Evolutionary conservation across 1,140 invertebrate genomes (phyloP), one percentile per base, ranked within the genome.

Genomic region (Trachymyrmex septentrionalis): DNA sequence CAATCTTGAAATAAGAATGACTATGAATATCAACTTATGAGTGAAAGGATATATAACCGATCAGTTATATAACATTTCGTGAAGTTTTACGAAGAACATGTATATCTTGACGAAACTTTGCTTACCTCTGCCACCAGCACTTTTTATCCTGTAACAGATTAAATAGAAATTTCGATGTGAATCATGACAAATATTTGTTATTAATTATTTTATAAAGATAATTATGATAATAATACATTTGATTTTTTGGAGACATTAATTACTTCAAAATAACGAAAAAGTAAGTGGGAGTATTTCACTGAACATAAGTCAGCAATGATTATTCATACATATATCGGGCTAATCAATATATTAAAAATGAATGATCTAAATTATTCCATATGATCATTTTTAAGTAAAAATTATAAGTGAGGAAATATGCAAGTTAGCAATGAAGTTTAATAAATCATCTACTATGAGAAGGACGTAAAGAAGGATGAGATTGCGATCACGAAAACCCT

Each of bases 101-200:
- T 1, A 71, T 59, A 71, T 55, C 53, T 55, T 71, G 21, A 85
- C 21, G 21, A n/a, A 50, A 63, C 14, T 64, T 84, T 87, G 63
- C 92, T 94, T 90, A 94, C 94, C 95, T 95, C 94, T 93, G 90
- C 94, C 94, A 78, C 93, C 92, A 7, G 93, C 91, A 86, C 93
- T 95, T 86, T 95, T 95, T 78, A 95, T 88, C 89, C 94, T 94
- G 93, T 76, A 94, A 94, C 93, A 94, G 67, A 94, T 77, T 90
- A 86, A 87, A 78, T 24, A 85, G 44, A 78, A 59, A 87, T 86
- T 30, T 57, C 19, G 12, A n/a, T 57, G 5, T 57, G 5, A 71
- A 38, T 81, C 30, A 1, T 67, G 30, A 81, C 21, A 38, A 71
- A 44, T 71, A 69, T 48, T 50, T 12, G 19, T 76, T 21, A 34